Percentiles rank a stretch among this genome's conserved stretches.
These are phyloP conservation scores for Romanogobio albipinnatus DNA, from an alignment of 2,113 vertebrate genomes.

Conservation along the genomic window DNA sequence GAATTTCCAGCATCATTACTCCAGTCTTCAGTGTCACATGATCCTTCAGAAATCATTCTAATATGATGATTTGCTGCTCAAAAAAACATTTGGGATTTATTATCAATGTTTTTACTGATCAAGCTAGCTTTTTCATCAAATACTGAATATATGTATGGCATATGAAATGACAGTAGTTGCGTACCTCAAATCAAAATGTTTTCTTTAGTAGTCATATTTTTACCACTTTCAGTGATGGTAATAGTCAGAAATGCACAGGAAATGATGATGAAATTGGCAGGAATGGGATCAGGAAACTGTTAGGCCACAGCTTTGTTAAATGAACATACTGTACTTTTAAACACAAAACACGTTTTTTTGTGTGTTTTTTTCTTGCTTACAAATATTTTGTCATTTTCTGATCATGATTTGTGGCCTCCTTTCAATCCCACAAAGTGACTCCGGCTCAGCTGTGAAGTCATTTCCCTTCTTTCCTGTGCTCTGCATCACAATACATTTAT, in stretches of 20 bases:
- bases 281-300: neutral
- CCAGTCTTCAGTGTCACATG: too few species aligned
- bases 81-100: too few species aligned
- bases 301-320: neutral
- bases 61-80: too few species aligned
- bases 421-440: constrained; percentile 55
- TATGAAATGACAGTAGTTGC: too few species aligned
- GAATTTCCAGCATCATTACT: too few species aligned
- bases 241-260: neutral
- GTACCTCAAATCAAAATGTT: neutral
- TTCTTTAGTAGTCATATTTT: neutral
- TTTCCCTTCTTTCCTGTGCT: constrained; percentile 56
- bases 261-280: neutral
- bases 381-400: constrained; percentile 23
- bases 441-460: constrained; percentile 52
- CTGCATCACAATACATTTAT: constrained; percentile 67
- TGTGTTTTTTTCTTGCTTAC: neutral
- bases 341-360: neutral
- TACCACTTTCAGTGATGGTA: neutral
- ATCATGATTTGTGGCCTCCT: constrained; percentile 50
- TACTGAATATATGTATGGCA: neutral
- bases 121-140: neutral
- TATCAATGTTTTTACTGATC: too few species aligned
- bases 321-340: neutral
- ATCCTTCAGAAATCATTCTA: too few species aligned